phyloP scores from a whole-genome alignment of 2,888 invertebrate species.

The Caenorhabditis sp. region DNA sequence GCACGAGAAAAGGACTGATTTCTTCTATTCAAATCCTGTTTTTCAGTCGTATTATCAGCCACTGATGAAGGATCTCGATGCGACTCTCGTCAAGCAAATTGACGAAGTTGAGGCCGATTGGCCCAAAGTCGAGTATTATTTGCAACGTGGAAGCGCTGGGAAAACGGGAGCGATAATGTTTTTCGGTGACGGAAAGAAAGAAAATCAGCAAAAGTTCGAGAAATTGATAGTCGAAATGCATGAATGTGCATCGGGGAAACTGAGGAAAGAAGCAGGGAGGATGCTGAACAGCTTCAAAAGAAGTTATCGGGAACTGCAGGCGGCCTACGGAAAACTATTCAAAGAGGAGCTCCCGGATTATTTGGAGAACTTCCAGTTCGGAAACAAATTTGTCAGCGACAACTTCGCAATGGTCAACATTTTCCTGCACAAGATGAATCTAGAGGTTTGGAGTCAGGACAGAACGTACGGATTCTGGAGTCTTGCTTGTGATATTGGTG shows the following conservation, averaged over 20 bases:
- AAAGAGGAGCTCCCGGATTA: constrained; percentile 77
- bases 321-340: constrained; percentile 74
- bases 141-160: constrained; percentile 60
- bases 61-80: constrained; percentile 74
- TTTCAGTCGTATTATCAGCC: constrained; percentile 74
- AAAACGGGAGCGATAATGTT: constrained; percentile 75
- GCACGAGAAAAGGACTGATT: too few relatives aligned
- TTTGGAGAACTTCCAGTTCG: constrained; percentile 77
- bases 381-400: constrained; percentile 76
- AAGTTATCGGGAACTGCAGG: constrained; percentile 55
- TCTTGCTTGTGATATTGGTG: constrained; percentile 77
- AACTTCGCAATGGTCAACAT: constrained; percentile 79
- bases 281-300: constrained; percentile 65
- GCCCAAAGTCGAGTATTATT: constrained; percentile 55
- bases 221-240: constrained; percentile 73
- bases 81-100: constrained; percentile 70
- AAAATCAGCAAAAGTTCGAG: constrained; percentile 60
- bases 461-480: constrained; percentile 77
- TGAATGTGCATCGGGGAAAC: constrained; percentile 70
- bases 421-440: constrained; percentile 77
- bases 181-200: constrained; percentile 68
- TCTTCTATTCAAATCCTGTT: neutral
- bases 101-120: constrained; percentile 69
- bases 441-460: constrained; percentile 76
- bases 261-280: constrained; percentile 67